Percentiles rank a stretch among this genome's conserved stretches.
Evolutionary conservation across 2,113 vertebrate genomes (phyloP).

Genomic region (Panthera uncia): DNA sequence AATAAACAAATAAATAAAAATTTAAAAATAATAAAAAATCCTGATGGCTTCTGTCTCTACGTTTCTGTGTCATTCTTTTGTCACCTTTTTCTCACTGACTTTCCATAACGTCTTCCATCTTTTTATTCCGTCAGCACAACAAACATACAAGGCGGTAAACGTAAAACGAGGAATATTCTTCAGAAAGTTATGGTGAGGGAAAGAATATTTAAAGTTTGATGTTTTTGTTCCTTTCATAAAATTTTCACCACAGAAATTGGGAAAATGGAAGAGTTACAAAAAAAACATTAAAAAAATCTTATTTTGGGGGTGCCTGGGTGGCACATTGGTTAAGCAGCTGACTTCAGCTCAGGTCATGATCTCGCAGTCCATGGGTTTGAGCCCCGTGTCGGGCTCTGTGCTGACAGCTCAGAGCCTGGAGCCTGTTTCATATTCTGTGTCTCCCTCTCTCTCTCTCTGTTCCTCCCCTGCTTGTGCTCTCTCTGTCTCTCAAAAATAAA

Average conservation of each 20-base stretch:
- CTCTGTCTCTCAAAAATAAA: too few relatives aligned
- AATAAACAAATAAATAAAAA: too few relatives aligned
- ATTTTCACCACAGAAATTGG: not conserved
- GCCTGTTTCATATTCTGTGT: too few relatives aligned
- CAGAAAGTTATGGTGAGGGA: not conserved
- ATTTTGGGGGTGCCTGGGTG: too few relatives aligned
- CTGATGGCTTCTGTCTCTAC: not conserved
- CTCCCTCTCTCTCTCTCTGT: too few relatives aligned
- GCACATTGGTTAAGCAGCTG: too few relatives aligned
- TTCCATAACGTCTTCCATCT: not conserved
- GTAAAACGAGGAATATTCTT: not conserved
- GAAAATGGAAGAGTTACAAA: not conserved
- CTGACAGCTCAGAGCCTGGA: too few relatives aligned
- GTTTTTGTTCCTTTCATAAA: not conserved
- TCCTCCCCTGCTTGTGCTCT: too few relatives aligned
- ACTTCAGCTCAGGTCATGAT: too few relatives aligned
- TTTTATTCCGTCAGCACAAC: not conserved
- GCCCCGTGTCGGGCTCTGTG: too few relatives aligned
- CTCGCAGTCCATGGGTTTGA: too few relatives aligned
- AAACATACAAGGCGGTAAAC: not conserved
- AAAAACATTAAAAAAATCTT: slow-evolving; percentile 10
- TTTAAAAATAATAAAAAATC: too few relatives aligned
- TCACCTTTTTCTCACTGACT: not conserved
- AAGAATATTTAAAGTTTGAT: not conserved
- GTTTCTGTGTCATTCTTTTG: not conserved